Evolutionary conservation across 2,888 invertebrate genomes (phyloP), one percentile per base, ranked within the genome.

Genomic region (Brenthis hecate): DNA sequence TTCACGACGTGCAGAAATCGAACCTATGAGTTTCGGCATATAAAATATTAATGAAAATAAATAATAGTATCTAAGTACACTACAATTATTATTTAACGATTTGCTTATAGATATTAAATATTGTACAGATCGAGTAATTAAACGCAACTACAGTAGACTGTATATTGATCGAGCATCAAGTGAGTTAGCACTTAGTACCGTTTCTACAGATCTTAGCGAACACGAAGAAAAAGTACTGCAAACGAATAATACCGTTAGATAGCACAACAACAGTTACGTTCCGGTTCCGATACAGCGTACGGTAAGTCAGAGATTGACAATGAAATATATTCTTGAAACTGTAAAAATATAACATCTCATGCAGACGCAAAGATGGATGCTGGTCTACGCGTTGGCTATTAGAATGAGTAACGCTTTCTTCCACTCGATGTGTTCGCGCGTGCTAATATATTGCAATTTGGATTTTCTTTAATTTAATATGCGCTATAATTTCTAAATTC

Each of bases 191-290:
- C 66, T 68, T 83, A 78, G 67, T 75, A 72, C 75, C 75, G 66
- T 64, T 62, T 57, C 56, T 78, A 67, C 61, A 75, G 78, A 73
- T 74, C 71, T 72, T 79, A 81, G 82, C 74, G 81, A 81, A 80
- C 82, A 85, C 82, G 85, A 85, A 88, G 85, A 89, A 89, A 88
- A 88, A 88, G 85, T 86, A 85, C 86, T 78, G 87, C 87, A 85
- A 87, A 85, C 79, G 82, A 75, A 71, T 66, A 76, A 76, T 68
- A 87, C 89, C 88, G 90, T 89, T 90, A 89, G 73, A 80, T 72
- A 78, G 85, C 87, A 83, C 77, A 80, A 76, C 88, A 89, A 89
- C 90, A 86, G 90, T 88, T 77, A 75, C 84, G 88, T 89, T 88
- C 88, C 89, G 89, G 85, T 85, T 83, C 82, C 81, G 81, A 76